phyloP scores from a whole-genome alignment of 2,888 invertebrate genomes.

The Pollenia griseotomentosa region DNA sequence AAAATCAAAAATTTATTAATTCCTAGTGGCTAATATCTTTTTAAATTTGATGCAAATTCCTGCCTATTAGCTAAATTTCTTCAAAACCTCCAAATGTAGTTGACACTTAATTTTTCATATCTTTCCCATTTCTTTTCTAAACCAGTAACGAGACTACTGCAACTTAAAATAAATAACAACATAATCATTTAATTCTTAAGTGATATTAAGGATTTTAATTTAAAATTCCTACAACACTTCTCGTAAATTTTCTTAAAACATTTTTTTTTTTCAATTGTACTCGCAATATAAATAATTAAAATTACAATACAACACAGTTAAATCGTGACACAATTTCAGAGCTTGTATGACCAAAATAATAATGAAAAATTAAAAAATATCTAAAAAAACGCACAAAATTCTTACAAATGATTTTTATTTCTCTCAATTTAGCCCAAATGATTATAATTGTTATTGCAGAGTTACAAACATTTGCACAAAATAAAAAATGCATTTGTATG shows the following conservation, averaged over 20 bases:
- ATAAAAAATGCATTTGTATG: background rate
- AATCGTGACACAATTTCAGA: slow-evolving; percentile 67
- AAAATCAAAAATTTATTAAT: no score
- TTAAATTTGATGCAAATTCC: no score
- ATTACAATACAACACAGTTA: slow-evolving; percentile 52
- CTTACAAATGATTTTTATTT: slow-evolving; percentile 69
- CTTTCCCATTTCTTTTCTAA: no score
- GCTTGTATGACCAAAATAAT: slow-evolving; percentile 63
- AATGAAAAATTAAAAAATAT: slow-evolving; percentile 41
- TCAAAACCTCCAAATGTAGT: no score
- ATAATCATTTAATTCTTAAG: background rate
- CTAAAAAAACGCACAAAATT: slow-evolving; percentile 75
- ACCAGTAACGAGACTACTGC: no score
- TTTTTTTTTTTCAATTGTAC: slow-evolving; percentile 1
- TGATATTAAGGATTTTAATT: slow-evolving; percentile 32
- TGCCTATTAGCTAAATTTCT: no score
- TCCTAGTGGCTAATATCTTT: no score
- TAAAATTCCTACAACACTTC: slow-evolving; percentile 23
- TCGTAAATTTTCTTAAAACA: background rate
- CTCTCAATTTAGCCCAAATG: slow-evolving; percentile 61
- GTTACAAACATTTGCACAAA: slow-evolving; percentile 58
- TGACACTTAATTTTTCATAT: no score
- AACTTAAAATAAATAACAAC: background rate
- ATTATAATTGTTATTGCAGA: slow-evolving; percentile 69
- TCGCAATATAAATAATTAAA: slow-evolving; percentile 52